A percentile compares a stretch with the other conserved stretches of the same genome.
These are phyloP conservation scores for Drosophila macrospina DNA, from an alignment of 2,888 invertebrate species.

Conservation along the genomic window DNA sequence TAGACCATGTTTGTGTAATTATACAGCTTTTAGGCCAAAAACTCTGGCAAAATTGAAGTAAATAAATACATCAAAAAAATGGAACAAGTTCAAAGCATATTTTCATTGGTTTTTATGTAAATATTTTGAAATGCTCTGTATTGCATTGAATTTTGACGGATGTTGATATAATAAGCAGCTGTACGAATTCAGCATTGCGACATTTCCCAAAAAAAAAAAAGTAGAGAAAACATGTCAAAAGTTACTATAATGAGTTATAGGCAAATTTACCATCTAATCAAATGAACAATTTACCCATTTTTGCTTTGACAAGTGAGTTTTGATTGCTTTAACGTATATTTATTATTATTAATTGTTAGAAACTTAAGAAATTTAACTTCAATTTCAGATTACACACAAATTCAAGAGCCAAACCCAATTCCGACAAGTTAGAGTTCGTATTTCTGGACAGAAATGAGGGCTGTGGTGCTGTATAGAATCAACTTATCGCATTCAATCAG, in stretches of 20 bases:
- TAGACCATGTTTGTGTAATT: conserved; percentile 6
- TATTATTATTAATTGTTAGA: too few species aligned
- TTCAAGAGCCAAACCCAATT: neutral
- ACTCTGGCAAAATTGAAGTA: conserved; percentile 36
- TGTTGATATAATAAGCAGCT: conserved; percentile 47
- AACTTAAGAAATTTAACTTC: too few species aligned
- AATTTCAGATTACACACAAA: neutral
- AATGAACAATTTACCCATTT: too few species aligned
- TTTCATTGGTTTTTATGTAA: conserved; percentile 37
- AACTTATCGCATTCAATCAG: neutral
- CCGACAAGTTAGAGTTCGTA: neutral
- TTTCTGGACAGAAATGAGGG: neutral
- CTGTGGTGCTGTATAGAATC: neutral
- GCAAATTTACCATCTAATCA: too few species aligned
- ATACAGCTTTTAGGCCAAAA: conserved; percentile 12
- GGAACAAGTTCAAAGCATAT: conserved; percentile 59
- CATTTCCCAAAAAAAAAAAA: conserved; percentile 29
- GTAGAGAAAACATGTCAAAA: neutral
- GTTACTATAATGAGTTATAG: too few species aligned
- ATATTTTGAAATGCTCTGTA: conserved; percentile 49
- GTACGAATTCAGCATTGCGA: conserved; percentile 43
- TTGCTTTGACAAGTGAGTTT: too few species aligned
- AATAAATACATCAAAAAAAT: conserved; percentile 53
- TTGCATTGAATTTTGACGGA: conserved; percentile 56
- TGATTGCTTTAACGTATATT: too few species aligned